Evolutionary conservation across 2,113 vertebrate genomes (phyloP).

Genomic region (Lasiurus cinereus): DNA sequence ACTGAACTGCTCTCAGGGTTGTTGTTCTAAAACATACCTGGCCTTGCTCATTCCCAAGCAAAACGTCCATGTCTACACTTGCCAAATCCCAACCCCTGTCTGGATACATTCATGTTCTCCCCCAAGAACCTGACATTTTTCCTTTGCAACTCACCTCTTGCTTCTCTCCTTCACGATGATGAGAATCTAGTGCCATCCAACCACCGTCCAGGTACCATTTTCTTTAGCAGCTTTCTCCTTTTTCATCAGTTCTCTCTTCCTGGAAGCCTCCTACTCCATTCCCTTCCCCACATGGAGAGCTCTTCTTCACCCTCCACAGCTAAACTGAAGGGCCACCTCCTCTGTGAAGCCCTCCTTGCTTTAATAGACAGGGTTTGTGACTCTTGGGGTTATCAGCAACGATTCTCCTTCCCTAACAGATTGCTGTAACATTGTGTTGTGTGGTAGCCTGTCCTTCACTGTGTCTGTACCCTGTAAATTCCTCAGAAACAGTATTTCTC

Average conservation of each 20-base stretch:
- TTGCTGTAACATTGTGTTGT: too few species aligned
- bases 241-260: neutral
- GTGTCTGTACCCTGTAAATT: neutral
- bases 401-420: neutral
- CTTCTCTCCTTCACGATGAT: neutral
- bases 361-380: neutral
- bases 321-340: neutral
- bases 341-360: neutral
- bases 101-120: neutral
- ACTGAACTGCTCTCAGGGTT: rapidly evolving
- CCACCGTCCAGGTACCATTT: neutral
- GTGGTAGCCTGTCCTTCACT: neutral
- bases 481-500: neutral
- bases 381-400: neutral
- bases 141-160: neutral
- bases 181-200: neutral
- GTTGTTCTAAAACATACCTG: neutral
- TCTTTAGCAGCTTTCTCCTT: neutral
- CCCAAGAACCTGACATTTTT: neutral
- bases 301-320: neutral
- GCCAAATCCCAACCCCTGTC: neutral
- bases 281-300: neutral
- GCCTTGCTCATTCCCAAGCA: neutral
- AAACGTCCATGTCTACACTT: neutral
- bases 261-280: rapidly evolving